A percentile compares a stretch with the other conserved stretches of the same genome.
These are phyloP conservation scores for Andrena chrysosceles DNA, from an alignment of 2,888 invertebrate species.

Conservation along the genomic window DNA sequence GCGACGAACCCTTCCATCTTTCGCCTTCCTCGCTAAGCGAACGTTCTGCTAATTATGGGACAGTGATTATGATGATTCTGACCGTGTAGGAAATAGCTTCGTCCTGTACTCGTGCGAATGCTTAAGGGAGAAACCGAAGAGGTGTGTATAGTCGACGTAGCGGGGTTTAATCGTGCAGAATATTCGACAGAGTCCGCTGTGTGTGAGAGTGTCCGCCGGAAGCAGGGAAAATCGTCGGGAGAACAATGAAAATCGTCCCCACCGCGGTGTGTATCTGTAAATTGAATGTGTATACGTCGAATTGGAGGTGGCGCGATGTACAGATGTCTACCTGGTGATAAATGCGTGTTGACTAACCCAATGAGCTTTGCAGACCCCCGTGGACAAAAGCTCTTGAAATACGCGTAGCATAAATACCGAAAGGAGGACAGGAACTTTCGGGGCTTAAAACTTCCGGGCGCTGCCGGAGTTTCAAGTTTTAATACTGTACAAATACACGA, in stretches of 20 bases:
- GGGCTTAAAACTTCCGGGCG: constrained; percentile 62
- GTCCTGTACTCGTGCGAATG: background rate
- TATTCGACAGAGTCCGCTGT: constrained; percentile 14
- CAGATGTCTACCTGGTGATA: constrained; percentile 54
- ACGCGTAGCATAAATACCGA: constrained; percentile 69
- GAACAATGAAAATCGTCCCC: constrained; percentile 26
- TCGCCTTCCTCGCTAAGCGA: constrained; percentile 49
- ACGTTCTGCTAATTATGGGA: constrained; percentile 38
- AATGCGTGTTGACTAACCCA: constrained; percentile 69
- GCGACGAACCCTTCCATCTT: constrained; percentile 39
- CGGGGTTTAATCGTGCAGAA: constrained; percentile 23
- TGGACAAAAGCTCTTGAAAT: constrained; percentile 70
- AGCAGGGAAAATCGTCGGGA: constrained; percentile 12
- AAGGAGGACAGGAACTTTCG: constrained; percentile 69
- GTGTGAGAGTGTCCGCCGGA: background rate
- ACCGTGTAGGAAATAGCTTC: no score
- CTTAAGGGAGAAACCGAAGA: background rate
- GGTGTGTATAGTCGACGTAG: background rate
- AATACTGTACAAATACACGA: constrained; percentile 72
- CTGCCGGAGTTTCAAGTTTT: constrained; percentile 67
- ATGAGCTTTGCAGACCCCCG: constrained; percentile 61
- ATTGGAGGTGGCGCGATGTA: constrained; percentile 23
- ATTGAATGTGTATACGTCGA: constrained; percentile 26
- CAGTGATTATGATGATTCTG: no score
- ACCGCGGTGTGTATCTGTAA: constrained; percentile 7